A percentile compares a stretch with the other conserved stretches of the same genome.
Conservation (phyloP, 53 echinoderm and acorn worm species). For the Stichopus horrens region DNA sequence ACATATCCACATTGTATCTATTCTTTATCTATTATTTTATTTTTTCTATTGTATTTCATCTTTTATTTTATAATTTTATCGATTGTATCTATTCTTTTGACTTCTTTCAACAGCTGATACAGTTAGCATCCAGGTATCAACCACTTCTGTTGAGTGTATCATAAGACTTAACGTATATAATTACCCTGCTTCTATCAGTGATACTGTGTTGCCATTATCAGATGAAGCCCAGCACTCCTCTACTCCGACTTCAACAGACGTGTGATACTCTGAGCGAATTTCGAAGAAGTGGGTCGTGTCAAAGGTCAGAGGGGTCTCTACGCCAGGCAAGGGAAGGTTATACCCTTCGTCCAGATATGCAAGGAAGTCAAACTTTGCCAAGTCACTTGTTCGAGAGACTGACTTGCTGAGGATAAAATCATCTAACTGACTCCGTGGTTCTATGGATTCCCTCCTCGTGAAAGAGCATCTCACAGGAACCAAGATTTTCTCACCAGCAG, state of each 20-base stretch:
- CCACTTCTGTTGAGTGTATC: too few species aligned
- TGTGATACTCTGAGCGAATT: not conserved
- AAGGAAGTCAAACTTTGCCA: slow-evolving; percentile 20
- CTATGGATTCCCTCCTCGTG: not conserved
- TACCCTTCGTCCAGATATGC: not conserved
- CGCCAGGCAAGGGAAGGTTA: not conserved
- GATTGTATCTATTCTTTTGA: too few species aligned
- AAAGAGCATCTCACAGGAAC: not conserved
- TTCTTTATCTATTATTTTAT: too few species aligned
- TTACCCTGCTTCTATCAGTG: not conserved
- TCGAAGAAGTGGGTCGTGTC: not conserved
- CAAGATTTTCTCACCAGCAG: slow-evolving; percentile 1
- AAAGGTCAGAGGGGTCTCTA: not conserved
- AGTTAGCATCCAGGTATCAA: too few species aligned
- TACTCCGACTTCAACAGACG: not conserved
- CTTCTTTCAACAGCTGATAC: too few species aligned
- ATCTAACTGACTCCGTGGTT: slow-evolving; percentile 11
- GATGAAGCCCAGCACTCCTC: slow-evolving; percentile 10
- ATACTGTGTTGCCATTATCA: not conserved
- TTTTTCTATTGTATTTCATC: too few species aligned
- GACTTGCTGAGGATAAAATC: not conserved
- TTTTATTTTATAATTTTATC: too few species aligned
- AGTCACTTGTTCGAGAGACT: not conserved
- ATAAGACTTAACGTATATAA: not conserved
- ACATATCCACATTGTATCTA: too few species aligned